Conservation (phyloP, 2,888 invertebrate genomes). For the Lobophora halterata region DNA sequence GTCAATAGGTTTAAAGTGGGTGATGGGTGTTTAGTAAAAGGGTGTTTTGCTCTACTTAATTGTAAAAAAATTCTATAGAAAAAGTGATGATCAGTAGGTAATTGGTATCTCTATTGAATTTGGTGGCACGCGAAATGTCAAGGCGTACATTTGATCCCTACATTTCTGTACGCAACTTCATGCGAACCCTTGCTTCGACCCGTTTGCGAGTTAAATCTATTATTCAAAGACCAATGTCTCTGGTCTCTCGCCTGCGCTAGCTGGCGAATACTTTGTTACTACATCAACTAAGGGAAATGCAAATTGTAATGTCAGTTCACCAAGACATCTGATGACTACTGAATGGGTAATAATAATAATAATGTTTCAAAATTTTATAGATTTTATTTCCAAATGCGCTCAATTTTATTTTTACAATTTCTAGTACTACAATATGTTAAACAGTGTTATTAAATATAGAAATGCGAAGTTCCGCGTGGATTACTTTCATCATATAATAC, state of each 20-base stretch:
- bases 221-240: slow-evolving; percentile 47
- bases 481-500: slow-evolving; percentile 25
- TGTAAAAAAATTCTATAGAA: too few relatives aligned
- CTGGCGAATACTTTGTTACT: slow-evolving; percentile 3
- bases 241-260: slow-evolving; percentile 23
- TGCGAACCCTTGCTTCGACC: slow-evolving; percentile 14
- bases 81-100: too few relatives aligned
- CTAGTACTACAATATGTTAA: neutral
- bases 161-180: slow-evolving; percentile 7
- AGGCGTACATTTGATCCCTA: slow-evolving; percentile 5
- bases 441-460: neutral
- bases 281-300: neutral
- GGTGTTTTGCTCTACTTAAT: too few relatives aligned
- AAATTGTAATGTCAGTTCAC: neutral
- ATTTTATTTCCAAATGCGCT: too few relatives aligned
- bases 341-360: too few relatives aligned
- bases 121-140: too few relatives aligned
- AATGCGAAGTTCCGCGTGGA: slow-evolving; percentile 25
- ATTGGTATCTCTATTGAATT: too few relatives aligned
- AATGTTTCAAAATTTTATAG: too few relatives aligned
- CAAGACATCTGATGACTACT: too few relatives aligned
- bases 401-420: too few relatives aligned
- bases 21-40: too few relatives aligned
- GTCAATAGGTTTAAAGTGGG: too few relatives aligned
- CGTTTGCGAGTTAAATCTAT: slow-evolving; percentile 49